Evolutionary conservation across 2,888 invertebrate genomes (phyloP).

Genomic region (Epinotia ramella): DNA sequence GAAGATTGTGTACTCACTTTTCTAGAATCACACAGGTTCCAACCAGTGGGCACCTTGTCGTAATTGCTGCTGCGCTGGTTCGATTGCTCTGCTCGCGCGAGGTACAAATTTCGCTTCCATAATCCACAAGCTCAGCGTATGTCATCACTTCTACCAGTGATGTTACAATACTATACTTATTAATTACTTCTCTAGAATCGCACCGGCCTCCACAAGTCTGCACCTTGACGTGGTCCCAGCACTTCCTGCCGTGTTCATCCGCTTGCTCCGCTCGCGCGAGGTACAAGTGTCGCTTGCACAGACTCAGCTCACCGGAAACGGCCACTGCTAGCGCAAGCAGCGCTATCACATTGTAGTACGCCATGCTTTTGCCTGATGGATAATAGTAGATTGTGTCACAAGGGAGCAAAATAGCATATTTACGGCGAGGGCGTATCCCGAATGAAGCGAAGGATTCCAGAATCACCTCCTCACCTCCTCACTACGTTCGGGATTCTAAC

Average conservation of each 20-base stretch:
- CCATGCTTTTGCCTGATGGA: slow-evolving; percentile 1
- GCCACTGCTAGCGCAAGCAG: slow-evolving; percentile 47
- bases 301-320: slow-evolving; percentile 47
- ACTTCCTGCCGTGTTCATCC: slow-evolving; percentile 87
- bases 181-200: slow-evolving; percentile 86
- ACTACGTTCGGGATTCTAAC: no score
- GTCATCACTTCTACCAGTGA: slow-evolving; percentile 37
- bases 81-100: slow-evolving; percentile 87
- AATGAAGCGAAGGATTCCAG: no score
- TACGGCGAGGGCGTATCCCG: no score
- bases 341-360: slow-evolving; percentile 43
- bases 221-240: slow-evolving; percentile 91
- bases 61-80: slow-evolving; percentile 87
- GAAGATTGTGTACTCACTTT: slow-evolving; percentile 79
- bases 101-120: slow-evolving; percentile 85
- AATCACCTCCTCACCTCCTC: no score
- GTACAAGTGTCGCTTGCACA: slow-evolving; percentile 88
- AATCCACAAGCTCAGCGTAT: slow-evolving; percentile 73
- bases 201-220: slow-evolving; percentile 93
- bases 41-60: slow-evolving; percentile 91
- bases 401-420: no score
- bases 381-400: no score
- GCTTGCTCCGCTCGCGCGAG: slow-evolving; percentile 87
- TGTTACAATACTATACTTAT: background rate
- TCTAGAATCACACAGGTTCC: slow-evolving; percentile 93